Base-by-base conservation (phyloP, 1,140 invertebrate genomes). In the Charaxes varanes region DNA sequence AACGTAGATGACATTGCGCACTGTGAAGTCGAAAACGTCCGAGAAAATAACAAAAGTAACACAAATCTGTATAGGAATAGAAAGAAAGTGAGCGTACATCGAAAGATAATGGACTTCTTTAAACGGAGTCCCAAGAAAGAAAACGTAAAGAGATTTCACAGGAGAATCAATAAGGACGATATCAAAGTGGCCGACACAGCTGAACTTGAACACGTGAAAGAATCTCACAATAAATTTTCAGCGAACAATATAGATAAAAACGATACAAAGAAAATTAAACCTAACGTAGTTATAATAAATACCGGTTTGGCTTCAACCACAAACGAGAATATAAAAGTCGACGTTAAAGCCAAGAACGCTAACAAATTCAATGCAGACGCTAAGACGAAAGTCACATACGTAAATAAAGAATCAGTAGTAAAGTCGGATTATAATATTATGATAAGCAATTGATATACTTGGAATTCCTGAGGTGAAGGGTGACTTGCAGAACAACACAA, bases 221-320 rank as follows among this genome's bases (percentile, higher is more conserved):
- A 15, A 28, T n/a, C 15, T 24, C 8, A 8, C 10, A 37, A 31
- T 11, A 45, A 40, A 36, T 16, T 15, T 10, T 21, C 22, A 6
- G 18, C 22, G 17, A 43, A 43, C 2, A 31, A 33, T 16, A 28
- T 11, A 22, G 13, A 23, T 22, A 32, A 36, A 36, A 6, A 12
- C n/a, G 35, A 43, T 14, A 8, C 13, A 17, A 35, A 35, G 13
- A 49, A 30, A 30, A 62, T 42, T 50, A 65, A 61, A 58, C 36
- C 51, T 26, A 69, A 63, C 51, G 21, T 88, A 30, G 86, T 89
- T 60, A 92, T 93, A 52, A 87, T 88, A 41, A 89, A 88, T 33
- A 86, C 86, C 12, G 87, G 87, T 57, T 79, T 93, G 43, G 80
- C 91, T 14, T 92, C 88, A 2, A 93, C 92, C 10, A 93, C 92